phyloP scores from a whole-genome alignment of 2,888 invertebrate species.

The Beris morrisii region DNA sequence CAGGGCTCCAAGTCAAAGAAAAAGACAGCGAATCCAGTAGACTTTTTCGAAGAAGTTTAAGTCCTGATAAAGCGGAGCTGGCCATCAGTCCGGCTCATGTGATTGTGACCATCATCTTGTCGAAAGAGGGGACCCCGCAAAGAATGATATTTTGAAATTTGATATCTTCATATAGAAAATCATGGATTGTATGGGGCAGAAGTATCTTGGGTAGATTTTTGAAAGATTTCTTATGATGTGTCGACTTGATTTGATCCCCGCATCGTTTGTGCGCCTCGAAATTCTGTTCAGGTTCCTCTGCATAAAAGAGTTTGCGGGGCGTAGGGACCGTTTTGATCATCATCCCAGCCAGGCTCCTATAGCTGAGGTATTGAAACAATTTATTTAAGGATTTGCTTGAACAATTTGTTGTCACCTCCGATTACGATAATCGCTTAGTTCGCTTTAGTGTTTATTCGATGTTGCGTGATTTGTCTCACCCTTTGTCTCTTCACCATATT shows the following conservation, averaged over 20 bases:
- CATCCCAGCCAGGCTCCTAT: not conserved
- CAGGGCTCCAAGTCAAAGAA: not conserved
- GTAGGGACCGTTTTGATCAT: not conserved
- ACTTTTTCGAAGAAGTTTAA: not conserved
- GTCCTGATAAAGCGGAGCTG: constrained; percentile 5
- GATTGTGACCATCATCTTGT: too few species aligned
- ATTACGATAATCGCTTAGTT: constrained; percentile 41
- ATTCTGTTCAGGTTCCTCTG: not conserved
- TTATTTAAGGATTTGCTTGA: constrained; percentile 37
- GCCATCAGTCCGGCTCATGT: not conserved
- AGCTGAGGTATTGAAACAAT: constrained; percentile 33
- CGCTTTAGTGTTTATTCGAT: constrained; percentile 39
- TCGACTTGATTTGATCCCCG: constrained; percentile 20
- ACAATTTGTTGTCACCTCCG: constrained; percentile 41
- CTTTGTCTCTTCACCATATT: not conserved
- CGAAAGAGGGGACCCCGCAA: too few species aligned
- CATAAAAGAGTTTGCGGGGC: not conserved
- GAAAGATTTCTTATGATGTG: constrained; percentile 23
- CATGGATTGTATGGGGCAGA: not conserved
- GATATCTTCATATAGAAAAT: constrained; percentile 12
- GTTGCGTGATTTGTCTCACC: constrained; percentile 36
- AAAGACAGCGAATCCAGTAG: not conserved
- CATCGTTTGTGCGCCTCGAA: constrained; percentile 22
- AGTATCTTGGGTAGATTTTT: constrained; percentile 11
- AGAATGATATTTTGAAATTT: constrained; percentile 14